A percentile compares a stretch with the other conserved stretches of the same genome.
Evolutionary conservation across 2,113 vertebrate genomes (phyloP).

Genomic region (Zosterops hypoxanthus): DNA sequence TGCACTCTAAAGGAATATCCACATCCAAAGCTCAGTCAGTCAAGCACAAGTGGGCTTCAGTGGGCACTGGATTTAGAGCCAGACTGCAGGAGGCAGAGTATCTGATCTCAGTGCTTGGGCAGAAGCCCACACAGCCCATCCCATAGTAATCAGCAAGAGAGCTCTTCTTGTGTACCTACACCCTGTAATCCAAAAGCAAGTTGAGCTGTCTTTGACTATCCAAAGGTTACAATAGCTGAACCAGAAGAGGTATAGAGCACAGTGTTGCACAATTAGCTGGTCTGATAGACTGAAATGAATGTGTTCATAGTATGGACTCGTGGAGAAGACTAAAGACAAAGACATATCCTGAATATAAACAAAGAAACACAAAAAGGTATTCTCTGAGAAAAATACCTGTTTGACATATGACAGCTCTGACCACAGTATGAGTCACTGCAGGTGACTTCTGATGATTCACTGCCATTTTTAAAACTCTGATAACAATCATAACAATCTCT

Average conservation of each 20-base stretch:
- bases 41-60: background rate
- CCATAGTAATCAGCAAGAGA: background rate
- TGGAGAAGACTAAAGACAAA: background rate
- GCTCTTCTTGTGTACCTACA: background rate
- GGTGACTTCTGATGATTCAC: slow-evolving; percentile 53
- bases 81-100: background rate
- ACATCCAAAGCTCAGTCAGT: background rate
- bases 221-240: background rate
- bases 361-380: background rate
- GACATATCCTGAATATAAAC: background rate
- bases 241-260: background rate
- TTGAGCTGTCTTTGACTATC: background rate
- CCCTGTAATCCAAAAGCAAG: background rate
- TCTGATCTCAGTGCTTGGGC: background rate
- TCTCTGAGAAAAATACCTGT: slow-evolving; percentile 44
- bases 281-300: background rate
- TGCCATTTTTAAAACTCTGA: background rate
- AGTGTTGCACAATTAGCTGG: background rate
- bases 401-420: slow-evolving; percentile 23
- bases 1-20: background rate
- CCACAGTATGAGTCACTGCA: slow-evolving; percentile 49
- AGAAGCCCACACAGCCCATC: background rate
- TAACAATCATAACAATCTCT: slow-evolving; percentile 7
- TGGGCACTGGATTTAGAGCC: background rate
- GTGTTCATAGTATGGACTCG: background rate